Evolutionary conservation across 2,113 vertebrate genomes (phyloP).

Genomic region (Damaliscus lunatus): DNA sequence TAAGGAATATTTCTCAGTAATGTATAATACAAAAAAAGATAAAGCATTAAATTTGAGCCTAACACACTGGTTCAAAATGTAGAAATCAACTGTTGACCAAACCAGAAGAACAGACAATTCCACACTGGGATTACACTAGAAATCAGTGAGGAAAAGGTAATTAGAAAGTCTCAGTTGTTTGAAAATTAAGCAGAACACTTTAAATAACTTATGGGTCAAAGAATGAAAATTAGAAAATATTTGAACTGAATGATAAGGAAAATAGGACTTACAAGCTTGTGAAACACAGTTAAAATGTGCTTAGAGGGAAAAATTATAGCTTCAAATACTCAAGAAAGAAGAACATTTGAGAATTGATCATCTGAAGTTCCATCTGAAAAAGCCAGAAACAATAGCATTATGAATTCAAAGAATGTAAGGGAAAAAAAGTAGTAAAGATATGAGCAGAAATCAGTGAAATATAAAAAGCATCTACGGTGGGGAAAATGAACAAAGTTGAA

Average conservation of each 20-base stretch:
- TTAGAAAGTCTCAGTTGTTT: neutral
- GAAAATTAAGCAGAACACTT: neutral
- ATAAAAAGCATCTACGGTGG: neutral
- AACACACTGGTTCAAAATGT: neutral
- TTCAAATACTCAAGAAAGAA: neutral
- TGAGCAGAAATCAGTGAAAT: neutral
- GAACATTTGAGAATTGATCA: neutral
- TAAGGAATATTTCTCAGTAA: neutral
- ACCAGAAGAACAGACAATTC: neutral
- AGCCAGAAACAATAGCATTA: neutral
- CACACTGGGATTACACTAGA: neutral
- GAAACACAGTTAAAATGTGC: neutral
- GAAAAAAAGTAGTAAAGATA: neutral
- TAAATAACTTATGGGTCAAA: neutral
- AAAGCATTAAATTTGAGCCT: neutral
- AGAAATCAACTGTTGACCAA: neutral
- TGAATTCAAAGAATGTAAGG: neutral
- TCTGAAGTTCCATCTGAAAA: neutral
- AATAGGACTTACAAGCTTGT: neutral
- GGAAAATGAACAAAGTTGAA: neutral
- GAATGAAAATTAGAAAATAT: constrained; percentile 8
- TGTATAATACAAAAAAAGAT: neutral
- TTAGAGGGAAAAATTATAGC: neutral
- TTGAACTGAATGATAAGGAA: neutral
- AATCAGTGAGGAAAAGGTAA: neutral